Evolutionary conservation across 2,113 vertebrate genomes (phyloP).

Genomic region (Myiozetetes cayanensis): DNA sequence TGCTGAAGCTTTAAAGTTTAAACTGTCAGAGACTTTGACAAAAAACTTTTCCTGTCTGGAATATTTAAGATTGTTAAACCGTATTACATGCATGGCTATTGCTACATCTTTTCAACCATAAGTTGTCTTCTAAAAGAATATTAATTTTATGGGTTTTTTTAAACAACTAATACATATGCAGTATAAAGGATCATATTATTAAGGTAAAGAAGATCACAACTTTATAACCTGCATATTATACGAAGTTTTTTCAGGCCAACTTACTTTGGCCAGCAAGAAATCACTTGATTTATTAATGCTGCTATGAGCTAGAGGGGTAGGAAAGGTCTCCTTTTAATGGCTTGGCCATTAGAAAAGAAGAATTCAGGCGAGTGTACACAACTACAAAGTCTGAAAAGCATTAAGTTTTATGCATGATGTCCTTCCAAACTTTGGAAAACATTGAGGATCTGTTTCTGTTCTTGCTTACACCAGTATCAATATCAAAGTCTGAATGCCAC

Average conservation of each 20-base stretch:
- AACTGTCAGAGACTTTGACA: slow-evolving; percentile 81
- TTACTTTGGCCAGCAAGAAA: background rate
- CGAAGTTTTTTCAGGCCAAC: background rate
- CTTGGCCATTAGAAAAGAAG: slow-evolving; percentile 52
- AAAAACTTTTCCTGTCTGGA: slow-evolving; percentile 81
- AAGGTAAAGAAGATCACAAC: background rate
- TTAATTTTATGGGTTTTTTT: background rate
- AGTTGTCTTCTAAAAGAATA: slow-evolving; percentile 34
- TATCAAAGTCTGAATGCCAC: background rate
- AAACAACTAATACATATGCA: background rate
- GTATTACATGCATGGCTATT: slow-evolving; percentile 59
- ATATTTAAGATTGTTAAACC: slow-evolving; percentile 78
- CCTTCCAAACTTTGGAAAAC: slow-evolving; percentile 55
- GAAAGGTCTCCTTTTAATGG: slow-evolving; percentile 68
- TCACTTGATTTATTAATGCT: slow-evolving; percentile 50
- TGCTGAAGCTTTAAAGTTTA: slow-evolving; percentile 82
- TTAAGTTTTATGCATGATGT: slow-evolving; percentile 31
- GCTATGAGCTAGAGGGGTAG: background rate
- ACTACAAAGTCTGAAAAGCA: slow-evolving; percentile 27
- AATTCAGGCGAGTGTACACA: background rate
- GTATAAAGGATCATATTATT: background rate
- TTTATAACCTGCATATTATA: background rate
- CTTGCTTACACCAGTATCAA: background rate
- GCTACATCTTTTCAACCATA: slow-evolving; percentile 33
- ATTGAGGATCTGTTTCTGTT: background rate